phyloP scores from a whole-genome alignment of 2,113 vertebrate species.

The Salminus brasiliensis region DNA sequence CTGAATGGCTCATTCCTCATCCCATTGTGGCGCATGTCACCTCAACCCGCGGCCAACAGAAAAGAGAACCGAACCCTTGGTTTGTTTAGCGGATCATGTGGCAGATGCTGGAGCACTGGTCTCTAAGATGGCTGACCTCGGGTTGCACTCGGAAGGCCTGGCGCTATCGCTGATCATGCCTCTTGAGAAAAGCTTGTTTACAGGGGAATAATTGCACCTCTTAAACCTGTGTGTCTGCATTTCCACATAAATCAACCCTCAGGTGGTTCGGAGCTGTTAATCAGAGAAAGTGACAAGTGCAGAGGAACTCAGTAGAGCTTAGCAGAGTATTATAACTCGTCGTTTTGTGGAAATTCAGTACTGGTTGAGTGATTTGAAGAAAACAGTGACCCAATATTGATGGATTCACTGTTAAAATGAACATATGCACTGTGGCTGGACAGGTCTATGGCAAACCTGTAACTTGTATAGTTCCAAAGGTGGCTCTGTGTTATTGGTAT shows the following conservation, averaged over 20 bases:
- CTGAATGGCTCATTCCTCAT: conserved; percentile 45
- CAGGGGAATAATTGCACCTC: conserved; percentile 2
- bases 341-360: neutral
- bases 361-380: neutral
- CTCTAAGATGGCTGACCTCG: conserved; percentile 44
- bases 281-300: neutral
- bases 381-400: neutral
- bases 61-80: conserved; percentile 31
- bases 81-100: conserved; percentile 49
- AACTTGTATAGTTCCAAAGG: too few relatives aligned
- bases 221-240: neutral
- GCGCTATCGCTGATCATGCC: conserved; percentile 6
- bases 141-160: conserved; percentile 29
- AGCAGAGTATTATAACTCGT: neutral
- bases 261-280: neutral
- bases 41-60: conserved; percentile 2
- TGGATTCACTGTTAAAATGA: too few relatives aligned
- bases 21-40: conserved; percentile 45
- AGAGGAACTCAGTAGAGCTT: neutral
- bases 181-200: conserved; percentile 34
- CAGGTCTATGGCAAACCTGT: too few relatives aligned
- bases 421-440: too few relatives aligned
- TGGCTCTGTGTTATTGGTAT: too few relatives aligned
- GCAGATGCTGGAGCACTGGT: conserved; percentile 15
- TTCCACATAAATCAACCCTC: neutral